A percentile compares a stretch with the other conserved stretches of the same genome.
phyloP scores from a whole-genome alignment of 2,888 invertebrate genomes.

The Acronicta aceris region DNA sequence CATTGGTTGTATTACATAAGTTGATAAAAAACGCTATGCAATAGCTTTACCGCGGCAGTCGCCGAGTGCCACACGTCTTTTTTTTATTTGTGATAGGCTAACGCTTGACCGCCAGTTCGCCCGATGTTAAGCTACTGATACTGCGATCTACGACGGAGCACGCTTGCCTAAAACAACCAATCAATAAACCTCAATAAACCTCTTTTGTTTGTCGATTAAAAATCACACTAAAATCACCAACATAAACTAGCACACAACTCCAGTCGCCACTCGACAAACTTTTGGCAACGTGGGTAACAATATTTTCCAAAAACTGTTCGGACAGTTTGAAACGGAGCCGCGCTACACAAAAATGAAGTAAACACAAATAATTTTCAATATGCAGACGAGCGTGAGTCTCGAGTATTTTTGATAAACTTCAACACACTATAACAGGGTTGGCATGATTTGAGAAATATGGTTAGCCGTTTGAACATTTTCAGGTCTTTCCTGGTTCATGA shows the following conservation, averaged over 20 bases:
- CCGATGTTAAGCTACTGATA: no score
- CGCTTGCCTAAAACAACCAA: no score
- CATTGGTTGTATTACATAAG: no score
- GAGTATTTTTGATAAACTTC: slow-evolving; percentile 50
- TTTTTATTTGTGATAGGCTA: no score
- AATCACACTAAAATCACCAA: background rate
- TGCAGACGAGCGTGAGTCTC: slow-evolving; percentile 39
- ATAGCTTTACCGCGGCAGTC: no score
- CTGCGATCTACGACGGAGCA: no score
- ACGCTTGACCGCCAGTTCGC: no score
- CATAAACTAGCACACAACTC: background rate
- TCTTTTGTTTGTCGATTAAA: background rate
- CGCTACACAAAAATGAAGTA: slow-evolving; percentile 27
- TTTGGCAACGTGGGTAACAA: slow-evolving; percentile 19
- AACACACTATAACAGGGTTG: slow-evolving; percentile 34
- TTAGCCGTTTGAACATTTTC: no score
- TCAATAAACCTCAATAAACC: no score
- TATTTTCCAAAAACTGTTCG: slow-evolving; percentile 22
- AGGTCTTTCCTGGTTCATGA: no score
- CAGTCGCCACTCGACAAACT: slow-evolving; percentile 6
- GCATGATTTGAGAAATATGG: background rate
- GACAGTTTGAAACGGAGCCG: slow-evolving; percentile 43
- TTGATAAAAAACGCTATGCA: no score
- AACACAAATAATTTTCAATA: slow-evolving; percentile 57
- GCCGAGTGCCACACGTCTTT: no score